Evolutionary conservation across 2,113 vertebrate species (phyloP).

Genomic region (Myiagra hebetior): DNA sequence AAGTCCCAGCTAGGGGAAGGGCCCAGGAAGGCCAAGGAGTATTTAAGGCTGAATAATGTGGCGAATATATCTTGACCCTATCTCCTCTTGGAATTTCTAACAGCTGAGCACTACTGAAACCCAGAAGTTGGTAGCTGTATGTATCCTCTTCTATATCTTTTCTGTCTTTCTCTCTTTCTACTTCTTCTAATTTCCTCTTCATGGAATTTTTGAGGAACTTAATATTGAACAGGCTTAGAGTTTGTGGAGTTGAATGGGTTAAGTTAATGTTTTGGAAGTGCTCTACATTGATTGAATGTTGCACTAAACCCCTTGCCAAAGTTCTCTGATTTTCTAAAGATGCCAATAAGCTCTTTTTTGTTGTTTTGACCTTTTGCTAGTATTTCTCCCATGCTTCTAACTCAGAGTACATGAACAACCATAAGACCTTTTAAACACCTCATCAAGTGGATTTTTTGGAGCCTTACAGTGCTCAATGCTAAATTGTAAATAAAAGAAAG

Average conservation of each 20-base stretch:
- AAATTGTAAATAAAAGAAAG: background rate
- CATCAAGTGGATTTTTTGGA: background rate
- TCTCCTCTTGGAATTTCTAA: background rate
- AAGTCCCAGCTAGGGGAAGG: background rate
- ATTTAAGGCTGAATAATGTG: background rate
- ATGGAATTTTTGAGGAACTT: background rate
- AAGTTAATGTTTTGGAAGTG: background rate
- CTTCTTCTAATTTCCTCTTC: background rate
- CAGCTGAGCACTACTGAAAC: background rate
- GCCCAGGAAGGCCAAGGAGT: background rate
- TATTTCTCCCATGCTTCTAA: background rate
- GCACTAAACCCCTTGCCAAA: background rate
- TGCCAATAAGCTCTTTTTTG: background rate
- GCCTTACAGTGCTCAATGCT: background rate
- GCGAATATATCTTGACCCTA: fast-evolving
- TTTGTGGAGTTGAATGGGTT: background rate
- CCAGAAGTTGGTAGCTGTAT: background rate
- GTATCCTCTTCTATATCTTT: background rate
- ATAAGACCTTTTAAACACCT: background rate
- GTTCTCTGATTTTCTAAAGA: background rate
- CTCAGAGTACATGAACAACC: background rate
- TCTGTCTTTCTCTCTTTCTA: background rate
- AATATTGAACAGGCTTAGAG: fast-evolving
- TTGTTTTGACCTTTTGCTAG: background rate
- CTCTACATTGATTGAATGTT: background rate